A percentile compares a stretch with the other conserved stretches of the same genome.
These are phyloP conservation scores for Rotaria socialis DNA, from an alignment of 2,888 invertebrate species.

Conservation along the genomic window DNA sequence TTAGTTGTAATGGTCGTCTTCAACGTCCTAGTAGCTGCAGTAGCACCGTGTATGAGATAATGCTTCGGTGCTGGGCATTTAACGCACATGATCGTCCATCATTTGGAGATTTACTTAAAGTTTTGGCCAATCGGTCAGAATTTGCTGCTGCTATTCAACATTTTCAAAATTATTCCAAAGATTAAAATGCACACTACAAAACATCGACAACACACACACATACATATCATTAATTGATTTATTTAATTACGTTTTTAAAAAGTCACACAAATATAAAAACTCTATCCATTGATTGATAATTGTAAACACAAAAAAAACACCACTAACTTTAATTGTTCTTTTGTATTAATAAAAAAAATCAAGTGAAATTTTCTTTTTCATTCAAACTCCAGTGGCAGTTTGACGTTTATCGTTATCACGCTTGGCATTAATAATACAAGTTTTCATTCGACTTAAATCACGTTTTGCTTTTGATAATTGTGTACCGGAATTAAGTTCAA, in stretches of 20 bases:
- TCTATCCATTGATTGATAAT: too few species aligned
- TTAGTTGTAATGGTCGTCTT: conserved; percentile 20
- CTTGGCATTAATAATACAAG: neutral
- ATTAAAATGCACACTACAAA: neutral
- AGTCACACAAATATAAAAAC: too few species aligned
- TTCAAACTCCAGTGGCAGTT: too few species aligned
- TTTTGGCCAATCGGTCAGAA: conserved; percentile 28
- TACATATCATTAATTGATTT: too few species aligned
- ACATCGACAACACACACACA: too few species aligned
- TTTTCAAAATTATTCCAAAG: neutral
- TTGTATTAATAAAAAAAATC: too few species aligned
- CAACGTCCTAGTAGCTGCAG: conserved; percentile 38
- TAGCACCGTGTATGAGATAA: conserved; percentile 38
- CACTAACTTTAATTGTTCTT: too few species aligned
- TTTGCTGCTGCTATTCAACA: neutral
- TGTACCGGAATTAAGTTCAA: neutral
- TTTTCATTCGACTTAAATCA: conserved; percentile 3
- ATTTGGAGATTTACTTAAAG: conserved; percentile 40
- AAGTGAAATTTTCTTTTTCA: too few species aligned
- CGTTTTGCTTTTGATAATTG: neutral
- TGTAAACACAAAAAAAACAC: too few species aligned
- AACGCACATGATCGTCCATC: conserved; percentile 43
- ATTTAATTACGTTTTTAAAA: too few species aligned
- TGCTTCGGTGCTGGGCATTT: conserved; percentile 42
- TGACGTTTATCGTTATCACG: neutral